phyloP scores from a whole-genome alignment of 2,113 vertebrate genomes.

The Microcebus ravelobensis region DNA sequence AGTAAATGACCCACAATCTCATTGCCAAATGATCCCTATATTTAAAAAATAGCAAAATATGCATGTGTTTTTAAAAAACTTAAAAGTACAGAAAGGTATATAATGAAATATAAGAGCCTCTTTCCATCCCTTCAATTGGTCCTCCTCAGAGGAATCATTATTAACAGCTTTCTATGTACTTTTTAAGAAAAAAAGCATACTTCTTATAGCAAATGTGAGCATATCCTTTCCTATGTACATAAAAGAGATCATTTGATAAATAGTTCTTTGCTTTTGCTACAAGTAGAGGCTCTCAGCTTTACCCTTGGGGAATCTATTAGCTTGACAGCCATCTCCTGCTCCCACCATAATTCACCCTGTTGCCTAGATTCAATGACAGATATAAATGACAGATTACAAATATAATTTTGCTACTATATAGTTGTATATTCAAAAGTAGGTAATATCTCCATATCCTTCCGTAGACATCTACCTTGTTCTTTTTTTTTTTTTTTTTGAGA shows the following conservation, averaged over 20 bases:
- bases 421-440: background rate
- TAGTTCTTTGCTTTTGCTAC: slow-evolving; percentile 27
- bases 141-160: background rate
- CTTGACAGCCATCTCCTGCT: background rate
- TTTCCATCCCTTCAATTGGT: background rate
- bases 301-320: background rate
- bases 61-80: background rate
- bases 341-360: background rate
- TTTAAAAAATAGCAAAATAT: slow-evolving; percentile 43
- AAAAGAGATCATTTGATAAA: background rate
- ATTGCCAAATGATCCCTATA: background rate
- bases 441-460: background rate
- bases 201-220: background rate
- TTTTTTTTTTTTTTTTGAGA: background rate
- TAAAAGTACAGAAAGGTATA: background rate
- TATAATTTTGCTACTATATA: background rate
- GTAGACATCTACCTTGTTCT: background rate
- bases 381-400: background rate
- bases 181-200: slow-evolving; percentile 12
- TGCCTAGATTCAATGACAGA: background rate
- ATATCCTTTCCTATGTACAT: background rate
- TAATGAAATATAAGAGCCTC: slow-evolving; percentile 24
- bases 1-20: background rate
- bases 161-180: background rate
- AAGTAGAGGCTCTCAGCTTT: background rate